A percentile compares a stretch with the other conserved stretches of the same genome.
phyloP scores from a whole-genome alignment of 2,888 invertebrate genomes.

The Eudasyphora cyanicolor region DNA sequence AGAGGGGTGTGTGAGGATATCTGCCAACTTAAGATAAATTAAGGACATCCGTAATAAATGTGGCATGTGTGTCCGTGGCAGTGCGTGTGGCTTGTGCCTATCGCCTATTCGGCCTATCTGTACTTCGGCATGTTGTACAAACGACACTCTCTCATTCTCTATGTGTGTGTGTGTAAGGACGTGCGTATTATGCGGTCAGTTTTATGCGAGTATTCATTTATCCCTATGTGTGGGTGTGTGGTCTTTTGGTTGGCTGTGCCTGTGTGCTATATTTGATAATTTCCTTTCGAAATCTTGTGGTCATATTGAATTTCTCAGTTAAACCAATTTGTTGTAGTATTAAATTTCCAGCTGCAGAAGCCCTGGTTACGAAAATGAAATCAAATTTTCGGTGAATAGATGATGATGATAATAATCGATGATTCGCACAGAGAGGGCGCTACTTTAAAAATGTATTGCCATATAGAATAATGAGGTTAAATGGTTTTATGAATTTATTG shows the following conservation, averaged over 20 bases:
- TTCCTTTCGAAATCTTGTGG: slow-evolving; percentile 42
- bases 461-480: too few relatives aligned
- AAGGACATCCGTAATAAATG: slow-evolving; percentile 61
- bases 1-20: neutral
- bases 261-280: slow-evolving; percentile 25
- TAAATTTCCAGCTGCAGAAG: slow-evolving; percentile 23
- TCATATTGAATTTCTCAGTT: slow-evolving; percentile 33
- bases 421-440: neutral
- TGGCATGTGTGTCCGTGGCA: slow-evolving; percentile 38
- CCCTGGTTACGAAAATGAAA: slow-evolving; percentile 1
- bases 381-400: neutral
- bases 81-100: neutral
- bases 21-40: slow-evolving; percentile 63
- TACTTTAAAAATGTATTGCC: too few relatives aligned
- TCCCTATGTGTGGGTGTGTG: slow-evolving; percentile 10
- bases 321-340: slow-evolving; percentile 42
- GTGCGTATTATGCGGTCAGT: slow-evolving; percentile 34
- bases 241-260: too few relatives aligned
- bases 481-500: too few relatives aligned
- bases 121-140: slow-evolving; percentile 46
- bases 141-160: too few relatives aligned
- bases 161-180: slow-evolving; percentile 18
- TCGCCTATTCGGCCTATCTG: neutral
- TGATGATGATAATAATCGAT: neutral
- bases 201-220: neutral